These are phyloP conservation scores for Poliocrania exsul DNA, from an alignment of 2,797 vertebrate species.

Conservation along the genomic window DNA sequence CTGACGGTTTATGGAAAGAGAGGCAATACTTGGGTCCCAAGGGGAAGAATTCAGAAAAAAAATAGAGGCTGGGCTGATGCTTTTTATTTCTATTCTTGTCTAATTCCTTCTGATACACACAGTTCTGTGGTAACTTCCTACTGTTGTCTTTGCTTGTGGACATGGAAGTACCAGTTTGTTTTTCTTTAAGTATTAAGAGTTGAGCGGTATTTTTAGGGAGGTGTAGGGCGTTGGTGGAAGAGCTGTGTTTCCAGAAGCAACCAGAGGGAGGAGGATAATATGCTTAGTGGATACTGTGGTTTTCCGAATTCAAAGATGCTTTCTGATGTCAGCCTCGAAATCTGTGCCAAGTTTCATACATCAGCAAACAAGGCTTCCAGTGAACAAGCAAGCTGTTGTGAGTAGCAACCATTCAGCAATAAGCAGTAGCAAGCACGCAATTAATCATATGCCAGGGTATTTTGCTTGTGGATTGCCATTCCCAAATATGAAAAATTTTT, in stretches of 20 bases:
- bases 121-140: background rate
- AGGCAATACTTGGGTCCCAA: background rate
- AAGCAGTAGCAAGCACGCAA: slow-evolving; percentile 8
- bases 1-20: background rate
- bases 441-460: background rate
- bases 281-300: background rate
- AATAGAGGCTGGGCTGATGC: background rate
- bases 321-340: background rate
- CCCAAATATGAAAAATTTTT: background rate
- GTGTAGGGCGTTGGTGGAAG: background rate
- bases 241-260: slow-evolving; percentile 17
- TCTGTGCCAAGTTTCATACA: slow-evolving; percentile 34
- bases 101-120: background rate
- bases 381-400: slow-evolving; percentile 45
- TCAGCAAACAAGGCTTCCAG: slow-evolving; percentile 33
- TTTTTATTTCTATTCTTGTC: slow-evolving; percentile 28
- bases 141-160: background rate
- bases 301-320: slow-evolving; percentile 14
- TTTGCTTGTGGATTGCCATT: background rate
- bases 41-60: background rate
- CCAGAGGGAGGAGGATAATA: background rate
- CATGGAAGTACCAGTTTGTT: background rate
- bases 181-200: background rate
- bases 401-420: slow-evolving; percentile 30
- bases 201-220: background rate